phyloP scores from a whole-genome alignment of 2,113 vertebrate genomes.

The Mungos mungo region DNA sequence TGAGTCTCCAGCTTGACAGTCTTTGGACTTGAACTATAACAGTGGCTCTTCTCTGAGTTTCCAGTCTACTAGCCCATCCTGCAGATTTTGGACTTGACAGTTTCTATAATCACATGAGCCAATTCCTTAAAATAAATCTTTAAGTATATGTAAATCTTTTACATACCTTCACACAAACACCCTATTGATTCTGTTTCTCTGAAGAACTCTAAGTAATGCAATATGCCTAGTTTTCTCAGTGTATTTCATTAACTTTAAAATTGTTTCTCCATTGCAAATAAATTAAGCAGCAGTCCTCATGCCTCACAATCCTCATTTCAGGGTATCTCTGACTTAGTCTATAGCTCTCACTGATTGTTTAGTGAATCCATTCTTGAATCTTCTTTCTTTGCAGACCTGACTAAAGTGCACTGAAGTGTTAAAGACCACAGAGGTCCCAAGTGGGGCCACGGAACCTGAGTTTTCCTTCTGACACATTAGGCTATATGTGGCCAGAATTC shows the following conservation, averaged over 20 bases:
- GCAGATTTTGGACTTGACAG: neutral
- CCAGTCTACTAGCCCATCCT: neutral
- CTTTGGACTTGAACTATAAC: neutral
- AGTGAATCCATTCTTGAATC: neutral
- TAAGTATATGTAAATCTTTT: neutral
- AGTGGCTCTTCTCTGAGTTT: neutral
- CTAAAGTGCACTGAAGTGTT: neutral
- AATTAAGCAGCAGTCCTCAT: neutral
- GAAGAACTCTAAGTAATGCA: neutral
- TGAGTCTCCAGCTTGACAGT: neutral
- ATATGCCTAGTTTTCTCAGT: neutral
- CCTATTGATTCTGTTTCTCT: neutral
- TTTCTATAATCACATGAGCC: neutral
- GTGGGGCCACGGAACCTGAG: neutral
- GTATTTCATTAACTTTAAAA: conserved; percentile 1
- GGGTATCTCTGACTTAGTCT: neutral
- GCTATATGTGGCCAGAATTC: neutral
- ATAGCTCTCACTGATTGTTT: neutral
- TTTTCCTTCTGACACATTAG: neutral
- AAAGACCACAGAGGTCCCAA: neutral
- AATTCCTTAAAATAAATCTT: neutral
- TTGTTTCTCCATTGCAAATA: neutral
- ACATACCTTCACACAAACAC: neutral
- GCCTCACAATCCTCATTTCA: neutral
- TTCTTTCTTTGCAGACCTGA: neutral